Conservation (phyloP, 30 jellyfish, hydroid and myxozoan genomes). For the Turritopsis rubra region DNA sequence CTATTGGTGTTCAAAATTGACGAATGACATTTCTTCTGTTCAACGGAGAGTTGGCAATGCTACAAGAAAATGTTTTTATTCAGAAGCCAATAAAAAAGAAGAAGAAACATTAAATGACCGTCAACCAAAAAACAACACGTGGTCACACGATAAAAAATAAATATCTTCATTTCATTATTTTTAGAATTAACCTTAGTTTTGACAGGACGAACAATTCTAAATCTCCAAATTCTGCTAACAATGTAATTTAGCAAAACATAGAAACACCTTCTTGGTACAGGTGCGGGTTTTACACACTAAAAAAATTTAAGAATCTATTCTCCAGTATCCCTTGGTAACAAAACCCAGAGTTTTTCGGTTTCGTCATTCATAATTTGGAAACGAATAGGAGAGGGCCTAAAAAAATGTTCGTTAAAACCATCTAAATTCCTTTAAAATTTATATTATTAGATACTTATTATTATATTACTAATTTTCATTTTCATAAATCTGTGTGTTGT, state of each 20-base stretch:
- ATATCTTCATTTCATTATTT: not conserved
- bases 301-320: too few relatives aligned
- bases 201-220: not conserved
- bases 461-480: too few relatives aligned
- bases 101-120: not conserved
- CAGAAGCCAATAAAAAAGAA: not conserved
- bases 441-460: not conserved
- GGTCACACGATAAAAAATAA: not conserved
- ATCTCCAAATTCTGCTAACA: not conserved
- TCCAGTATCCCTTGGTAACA: too few relatives aligned
- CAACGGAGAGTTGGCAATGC: not conserved
- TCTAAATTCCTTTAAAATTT: not conserved
- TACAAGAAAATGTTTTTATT: not conserved
- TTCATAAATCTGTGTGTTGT: not conserved
- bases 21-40: too few relatives aligned
- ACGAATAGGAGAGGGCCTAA: not conserved
- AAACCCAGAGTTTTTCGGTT: not conserved
- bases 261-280: too few relatives aligned
- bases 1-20: too few relatives aligned
- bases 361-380: not conserved
- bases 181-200: not conserved
- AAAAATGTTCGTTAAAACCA: not conserved
- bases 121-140: not conserved
- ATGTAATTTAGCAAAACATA: too few relatives aligned
- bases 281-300: too few relatives aligned